Base-by-base conservation (phyloP, 2,888 invertebrate species). In the Vannuccia rotundouncinata region DNA sequence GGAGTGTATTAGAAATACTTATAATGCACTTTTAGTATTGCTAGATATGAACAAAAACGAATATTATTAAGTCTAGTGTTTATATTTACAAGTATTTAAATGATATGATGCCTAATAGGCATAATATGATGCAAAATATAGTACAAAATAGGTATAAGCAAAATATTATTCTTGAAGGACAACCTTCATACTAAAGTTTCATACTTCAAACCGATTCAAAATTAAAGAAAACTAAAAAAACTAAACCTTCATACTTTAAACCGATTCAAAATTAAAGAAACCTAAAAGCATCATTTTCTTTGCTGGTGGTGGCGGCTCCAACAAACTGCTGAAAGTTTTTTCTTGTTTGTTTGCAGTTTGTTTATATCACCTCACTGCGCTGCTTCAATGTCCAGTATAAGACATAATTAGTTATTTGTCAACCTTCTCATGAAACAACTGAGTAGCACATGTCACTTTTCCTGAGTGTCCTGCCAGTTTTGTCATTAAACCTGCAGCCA, bases 391-490 rank as follows among this genome's bases (percentile, higher is more conserved):
- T 29, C 75, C 75, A 31, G 29, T 75, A 27, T 29, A n/a, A n/a
- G 75, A 29, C 31, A 31, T 75, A 31, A 75, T 75, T 27, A 75
- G 31, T 27, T 75, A 29, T 75, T 75, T 29, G 31, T 75, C 75
- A 22, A 75, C 75, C 10, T 75, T 31, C 13, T 75, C 31, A 27
- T 75, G 29, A 75, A 75, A 75, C 30, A 75, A 31, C 31, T 31
- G 75, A 17, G 75, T 75, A 75, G 75, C 29, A 31, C 75, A 75
- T 29, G 29, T 75, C 29, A 75, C 75, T 31, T 75, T 75, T 29
- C 75, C 75, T 17, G 75, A 75, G 31, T 75, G 75, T 29, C 30
- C 75, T 13, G 75, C 28, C 30, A 75, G 29, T 29, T 75, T 75
- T 28, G 75, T 5, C n/a, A n/a, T n/a, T n/a, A n/a, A n/a, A n/a